Percentiles rank a stretch among this genome's conserved stretches.
phyloP scores from a whole-genome alignment of 2,113 vertebrate species.

The Plectropomus leopardus region DNA sequence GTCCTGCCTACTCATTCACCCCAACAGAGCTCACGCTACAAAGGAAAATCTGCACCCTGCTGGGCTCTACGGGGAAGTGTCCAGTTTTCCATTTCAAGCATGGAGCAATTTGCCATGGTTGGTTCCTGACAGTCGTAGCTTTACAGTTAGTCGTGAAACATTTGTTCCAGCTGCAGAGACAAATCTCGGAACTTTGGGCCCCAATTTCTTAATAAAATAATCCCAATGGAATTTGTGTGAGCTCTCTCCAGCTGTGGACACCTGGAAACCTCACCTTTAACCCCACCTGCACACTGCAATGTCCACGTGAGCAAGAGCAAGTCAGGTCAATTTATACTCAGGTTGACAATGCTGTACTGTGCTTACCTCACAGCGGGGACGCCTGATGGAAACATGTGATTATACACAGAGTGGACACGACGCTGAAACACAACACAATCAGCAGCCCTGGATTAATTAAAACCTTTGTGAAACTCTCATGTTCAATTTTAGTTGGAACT shows the following conservation, averaged over 20 bases:
- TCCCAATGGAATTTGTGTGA: conserved; percentile 74
- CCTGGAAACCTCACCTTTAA: conserved; percentile 65
- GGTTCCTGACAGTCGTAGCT: conserved; percentile 23
- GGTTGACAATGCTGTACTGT: conserved; percentile 15
- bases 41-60: conserved; percentile 55
- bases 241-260: conserved; percentile 75
- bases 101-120: conserved; percentile 37
- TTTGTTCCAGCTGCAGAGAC: conserved; percentile 60
- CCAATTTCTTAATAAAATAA: conserved; percentile 75
- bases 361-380: conserved; percentile 14
- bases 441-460: neutral
- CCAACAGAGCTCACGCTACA: conserved; percentile 3
- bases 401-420: neutral
- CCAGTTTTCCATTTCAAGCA: conserved; percentile 57
- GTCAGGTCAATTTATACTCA: conserved; percentile 23
- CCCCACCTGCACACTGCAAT: conserved; percentile 61
- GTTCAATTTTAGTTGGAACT: neutral
- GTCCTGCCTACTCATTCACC: conserved; percentile 31
- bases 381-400: conserved; percentile 10
- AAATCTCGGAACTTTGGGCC: conserved; percentile 36
- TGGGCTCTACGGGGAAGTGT: conserved; percentile 54
- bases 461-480: neutral
- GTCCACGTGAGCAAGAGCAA: conserved; percentile 6
- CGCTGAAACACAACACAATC: neutral
- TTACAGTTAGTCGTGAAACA: conserved; percentile 40